Evolutionary conservation across 2,797 vertebrate genomes (phyloP).

Genomic region (Xiphorhynchus erythropygius): DNA sequence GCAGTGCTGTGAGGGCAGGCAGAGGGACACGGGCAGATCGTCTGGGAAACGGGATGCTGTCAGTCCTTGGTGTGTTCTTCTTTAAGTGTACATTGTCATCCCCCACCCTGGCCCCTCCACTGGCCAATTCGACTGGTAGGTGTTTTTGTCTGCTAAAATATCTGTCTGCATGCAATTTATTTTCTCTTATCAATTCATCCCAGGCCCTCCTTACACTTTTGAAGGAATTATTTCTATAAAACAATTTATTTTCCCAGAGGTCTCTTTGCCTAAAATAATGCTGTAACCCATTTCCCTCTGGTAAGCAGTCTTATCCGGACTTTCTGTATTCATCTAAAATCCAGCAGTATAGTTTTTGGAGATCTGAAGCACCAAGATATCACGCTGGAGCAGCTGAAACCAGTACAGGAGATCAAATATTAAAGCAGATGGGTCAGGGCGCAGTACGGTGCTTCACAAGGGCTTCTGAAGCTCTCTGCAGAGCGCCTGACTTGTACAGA

Average conservation of each 20-base stretch:
- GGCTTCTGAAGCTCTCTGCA: neutral
- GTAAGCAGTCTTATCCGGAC: neutral
- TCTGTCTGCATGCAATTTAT: neutral
- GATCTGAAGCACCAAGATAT: neutral
- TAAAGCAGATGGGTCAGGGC: neutral
- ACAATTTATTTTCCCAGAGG: neutral
- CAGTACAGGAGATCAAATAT: neutral
- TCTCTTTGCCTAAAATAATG: neutral
- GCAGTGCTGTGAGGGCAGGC: neutral
- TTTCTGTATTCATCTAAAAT: neutral
- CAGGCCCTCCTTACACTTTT: neutral
- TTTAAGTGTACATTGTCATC: too few relatives aligned
- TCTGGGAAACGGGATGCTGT: neutral
- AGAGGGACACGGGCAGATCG: neutral
- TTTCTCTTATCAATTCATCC: slow-evolving; percentile 1
- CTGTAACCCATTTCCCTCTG: neutral
- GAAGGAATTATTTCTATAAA: slow-evolving; percentile 1
- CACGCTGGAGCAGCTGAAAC: neutral
- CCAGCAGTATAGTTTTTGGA: neutral
- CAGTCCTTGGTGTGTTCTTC: neutral
- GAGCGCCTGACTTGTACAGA: neutral
- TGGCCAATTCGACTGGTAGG: neutral
- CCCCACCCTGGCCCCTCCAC: neutral
- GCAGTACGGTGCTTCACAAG: neutral
- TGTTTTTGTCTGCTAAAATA: neutral